A percentile compares a stretch with the other conserved stretches of the same genome.
Evolutionary conservation across 2,888 invertebrate genomes (phyloP).

Genomic region (Monoplex corrugatus): DNA sequence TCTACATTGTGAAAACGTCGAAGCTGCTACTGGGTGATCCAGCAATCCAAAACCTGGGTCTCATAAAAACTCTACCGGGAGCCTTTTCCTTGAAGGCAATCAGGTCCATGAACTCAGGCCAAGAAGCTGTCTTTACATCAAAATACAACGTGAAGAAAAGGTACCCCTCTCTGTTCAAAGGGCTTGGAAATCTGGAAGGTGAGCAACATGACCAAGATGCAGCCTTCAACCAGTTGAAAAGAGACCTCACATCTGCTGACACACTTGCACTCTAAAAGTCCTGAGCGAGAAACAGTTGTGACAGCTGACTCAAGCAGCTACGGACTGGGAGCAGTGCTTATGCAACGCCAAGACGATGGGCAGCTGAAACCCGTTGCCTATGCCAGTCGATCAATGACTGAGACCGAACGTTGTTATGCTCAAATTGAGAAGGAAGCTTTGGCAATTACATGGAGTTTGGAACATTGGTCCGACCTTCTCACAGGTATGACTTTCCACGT

Average conservation of each 20-base stretch:
- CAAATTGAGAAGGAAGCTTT: background rate
- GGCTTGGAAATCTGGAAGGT: too few relatives aligned
- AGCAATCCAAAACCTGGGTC: background rate
- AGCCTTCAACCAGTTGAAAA: slow-evolving; percentile 10
- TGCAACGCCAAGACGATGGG: background rate
- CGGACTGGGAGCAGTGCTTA: background rate
- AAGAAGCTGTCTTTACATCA: too few relatives aligned
- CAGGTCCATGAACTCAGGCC: too few relatives aligned
- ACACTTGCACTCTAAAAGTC: background rate
- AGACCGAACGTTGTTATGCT: background rate
- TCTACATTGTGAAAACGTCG: background rate
- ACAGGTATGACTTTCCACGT: background rate
- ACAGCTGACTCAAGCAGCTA: background rate
- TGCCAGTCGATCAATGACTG: background rate
- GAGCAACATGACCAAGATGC: slow-evolving; percentile 17
- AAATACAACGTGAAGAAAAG: too few relatives aligned
- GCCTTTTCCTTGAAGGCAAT: too few relatives aligned
- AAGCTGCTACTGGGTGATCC: background rate
- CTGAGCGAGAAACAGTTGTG: slow-evolving; percentile 13
- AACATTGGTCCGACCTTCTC: background rate
- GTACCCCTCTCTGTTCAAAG: too few relatives aligned
- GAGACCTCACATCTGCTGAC: slow-evolving; percentile 5
- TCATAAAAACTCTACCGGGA: background rate
- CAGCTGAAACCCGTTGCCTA: background rate
- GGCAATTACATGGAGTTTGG: background rate